Evolutionary conservation across 2,113 vertebrate genomes (phyloP), one percentile per base, ranked within the genome.

Genomic region (Chascanopsetta lugubris): DNA sequence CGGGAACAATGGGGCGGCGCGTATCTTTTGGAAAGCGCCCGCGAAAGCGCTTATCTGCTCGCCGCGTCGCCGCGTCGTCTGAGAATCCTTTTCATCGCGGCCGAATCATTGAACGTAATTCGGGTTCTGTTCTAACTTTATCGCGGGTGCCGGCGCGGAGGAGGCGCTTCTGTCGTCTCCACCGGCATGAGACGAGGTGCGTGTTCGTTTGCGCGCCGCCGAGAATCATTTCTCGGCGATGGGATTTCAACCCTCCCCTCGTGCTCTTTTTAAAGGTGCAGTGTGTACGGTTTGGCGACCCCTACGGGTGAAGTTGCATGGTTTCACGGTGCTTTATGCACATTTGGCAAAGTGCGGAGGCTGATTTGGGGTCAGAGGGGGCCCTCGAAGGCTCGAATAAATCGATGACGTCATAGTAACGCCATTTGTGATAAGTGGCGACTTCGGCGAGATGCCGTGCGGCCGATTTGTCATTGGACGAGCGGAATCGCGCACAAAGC

Each of bases 401-500:
- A n/a, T n/a, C n/a, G n/a, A n/a, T n/a, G n/a, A n/a, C n/a, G n/a
- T n/a, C n/a, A n/a, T n/a, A n/a, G 55, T 46, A 70, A 85, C 66
- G 77, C 69, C 78, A 77, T 84, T 69, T 87, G 56, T 70, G 75
- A 82, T 81, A 87, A 88, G 80, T 67, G 74, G 75, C 48, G 21
- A 46, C 75, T 79, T 78, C 64, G 72, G 79, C 68, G 51, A 75
- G 68, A 86, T 74, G 72, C 82, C 56, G 77, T 57, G 59, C 73
- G 48, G 69, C 69, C 49, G 60, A 61, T 55, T n/a, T 73, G 77
- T 74, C 80, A 65, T 32, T 53, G 56, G 63, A 61, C 53, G 36
- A 84, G 79, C 24, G 17, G 40, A 80, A 77, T 76, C 72, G 68
- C 77, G 72, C 58, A 77, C 46, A 82, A 86, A 83, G 79, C 77